Percentiles rank a stretch among this genome's conserved stretches.
Conservation (phyloP, 53 echinoderm and acorn worm genomes). For the Glandiceps talaboti region DNA sequence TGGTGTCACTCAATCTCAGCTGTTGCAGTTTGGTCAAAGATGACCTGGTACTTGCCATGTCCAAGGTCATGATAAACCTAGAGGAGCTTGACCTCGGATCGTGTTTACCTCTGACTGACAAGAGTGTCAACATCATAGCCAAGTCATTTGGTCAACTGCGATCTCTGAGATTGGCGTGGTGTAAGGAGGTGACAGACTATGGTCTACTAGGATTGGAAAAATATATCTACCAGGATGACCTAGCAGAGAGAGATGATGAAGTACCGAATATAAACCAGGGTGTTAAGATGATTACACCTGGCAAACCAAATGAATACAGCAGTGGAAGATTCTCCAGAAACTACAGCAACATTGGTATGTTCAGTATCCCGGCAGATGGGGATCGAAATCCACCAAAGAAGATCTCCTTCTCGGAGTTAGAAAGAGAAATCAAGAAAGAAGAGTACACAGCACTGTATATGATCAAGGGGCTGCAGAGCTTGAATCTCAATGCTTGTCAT, state of each 20-base stretch:
- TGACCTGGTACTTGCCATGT: slow-evolving; percentile 43
- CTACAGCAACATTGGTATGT: slow-evolving; percentile 95
- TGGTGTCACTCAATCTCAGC: slow-evolving; percentile 41
- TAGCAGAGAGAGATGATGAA: slow-evolving; percentile 21
- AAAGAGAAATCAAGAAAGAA: slow-evolving; percentile 22
- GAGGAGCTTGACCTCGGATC: slow-evolving; percentile 68
- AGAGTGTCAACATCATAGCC: slow-evolving; percentile 26
- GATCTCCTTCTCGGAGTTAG: slow-evolving; percentile 22
- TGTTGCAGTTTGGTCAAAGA: slow-evolving; percentile 64
- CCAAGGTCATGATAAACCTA: slow-evolving; percentile 43
- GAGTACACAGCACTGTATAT: slow-evolving; percentile 22
- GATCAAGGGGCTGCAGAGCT: slow-evolving; percentile 41
- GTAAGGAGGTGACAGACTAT: slow-evolving; percentile 79
- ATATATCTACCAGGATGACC: slow-evolving; percentile 39
- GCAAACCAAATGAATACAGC: slow-evolving; percentile 25
- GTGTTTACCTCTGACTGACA: slow-evolving; percentile 62
- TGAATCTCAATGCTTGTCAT: slow-evolving; percentile 61
- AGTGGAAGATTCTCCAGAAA: slow-evolving; percentile 67
- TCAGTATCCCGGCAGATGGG: slow-evolving; percentile 54
- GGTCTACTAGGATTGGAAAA: slow-evolving; percentile 83
- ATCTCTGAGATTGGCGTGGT: slow-evolving; percentile 75
- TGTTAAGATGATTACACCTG: neutral
- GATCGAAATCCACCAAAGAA: slow-evolving; percentile 46
- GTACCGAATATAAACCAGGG: neutral
- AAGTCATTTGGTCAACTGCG: slow-evolving; percentile 31